phyloP scores from a whole-genome alignment of 2,113 vertebrate genomes.

The Chaetodon trifascialis region DNA sequence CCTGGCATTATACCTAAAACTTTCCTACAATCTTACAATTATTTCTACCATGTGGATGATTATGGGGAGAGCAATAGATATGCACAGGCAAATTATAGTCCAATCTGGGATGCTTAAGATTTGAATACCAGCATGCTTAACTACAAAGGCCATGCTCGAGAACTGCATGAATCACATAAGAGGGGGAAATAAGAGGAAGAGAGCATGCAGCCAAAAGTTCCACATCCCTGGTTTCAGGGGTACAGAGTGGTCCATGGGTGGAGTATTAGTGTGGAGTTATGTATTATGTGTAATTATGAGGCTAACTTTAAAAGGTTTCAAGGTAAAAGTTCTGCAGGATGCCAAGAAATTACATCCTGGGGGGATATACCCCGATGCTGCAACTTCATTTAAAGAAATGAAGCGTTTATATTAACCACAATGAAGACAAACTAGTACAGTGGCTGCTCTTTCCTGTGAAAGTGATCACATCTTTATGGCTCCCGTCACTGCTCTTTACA shows the following conservation, averaged over 20 bases:
- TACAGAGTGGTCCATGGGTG: conserved; percentile 16
- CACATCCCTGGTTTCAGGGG: conserved; percentile 53
- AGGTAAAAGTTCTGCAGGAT: conserved; percentile 39
- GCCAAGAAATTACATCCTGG: conserved; percentile 41
- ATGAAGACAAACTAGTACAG: conserved; percentile 61
- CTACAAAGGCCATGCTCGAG: conserved; percentile 59
- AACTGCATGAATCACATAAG: conserved; percentile 56
- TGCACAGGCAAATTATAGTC: conserved; percentile 69
- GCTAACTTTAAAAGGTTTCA: conserved; percentile 30
- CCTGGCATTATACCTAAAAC: conserved; percentile 56
- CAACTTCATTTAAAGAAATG: conserved; percentile 61
- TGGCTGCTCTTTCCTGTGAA: conserved; percentile 75
- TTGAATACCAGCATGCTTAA: conserved; percentile 76
- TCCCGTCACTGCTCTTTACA: conserved; percentile 76
- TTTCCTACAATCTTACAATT: conserved; percentile 74
- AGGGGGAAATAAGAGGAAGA: conserved; percentile 58
- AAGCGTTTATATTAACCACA: conserved; percentile 45
- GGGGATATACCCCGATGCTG: conserved; percentile 8
- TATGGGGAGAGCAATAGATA: conserved; percentile 70
- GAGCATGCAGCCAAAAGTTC: conserved; percentile 53
- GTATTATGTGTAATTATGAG: conserved; percentile 59
- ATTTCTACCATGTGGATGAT: conserved; percentile 74
- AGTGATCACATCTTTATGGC: conserved; percentile 80
- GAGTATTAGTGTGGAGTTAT: conserved; percentile 39
- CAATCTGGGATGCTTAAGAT: conserved; percentile 76